Base-by-base conservation (phyloP, 2,113 vertebrate genomes). In the Eulacestoma nigropectus region DNA sequence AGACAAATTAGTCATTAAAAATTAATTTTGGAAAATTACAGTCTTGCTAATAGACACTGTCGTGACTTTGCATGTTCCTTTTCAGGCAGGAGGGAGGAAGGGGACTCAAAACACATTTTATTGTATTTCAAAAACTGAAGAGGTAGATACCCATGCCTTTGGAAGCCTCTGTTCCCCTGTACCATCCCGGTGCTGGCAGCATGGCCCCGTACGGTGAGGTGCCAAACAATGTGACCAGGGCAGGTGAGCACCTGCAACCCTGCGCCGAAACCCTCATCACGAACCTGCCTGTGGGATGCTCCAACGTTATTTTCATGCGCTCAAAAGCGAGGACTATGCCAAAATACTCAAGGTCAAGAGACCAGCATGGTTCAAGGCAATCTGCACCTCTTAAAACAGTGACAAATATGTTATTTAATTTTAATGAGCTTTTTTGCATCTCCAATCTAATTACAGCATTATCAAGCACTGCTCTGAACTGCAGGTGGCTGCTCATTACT, bases 401-500 rank as follows among this genome's bases (percentile, higher is more conserved):
- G 98, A 98, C 97, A 98, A 98, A 98, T 98, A 98, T 88, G 98
- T 98, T 98, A 98, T 98, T 98, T 98, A 98, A 98, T 98, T 98
- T 98, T 98, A 98, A 98, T 98, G 98, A 98, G 98, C 97, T 97
- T 98, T 98, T 98, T 96, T 98, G 97, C 98, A 98, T 98, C 98
- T 98, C 97, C 98, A 96, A 98, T 98, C 98, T 98, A 98, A 98
- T 98, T 98, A 98, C 93, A 49, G 98, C 97, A 98, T 98, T 98
- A 98, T 98, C 98, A 98, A 98, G 98, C 95, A 97, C 97, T 95
- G 98, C 98, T 98, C 97, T 26, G 96, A 98, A 96, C 98, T 96
- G 98, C 98, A 98, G 98, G 98, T 98, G 98, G 98, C 96, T 98
- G 94, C 98, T 97, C 98, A 96, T 98, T 97, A 97, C 97, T 86